phyloP scores from a whole-genome alignment of 1,140 invertebrate species.

The Nasonia vitripennis region DNA sequence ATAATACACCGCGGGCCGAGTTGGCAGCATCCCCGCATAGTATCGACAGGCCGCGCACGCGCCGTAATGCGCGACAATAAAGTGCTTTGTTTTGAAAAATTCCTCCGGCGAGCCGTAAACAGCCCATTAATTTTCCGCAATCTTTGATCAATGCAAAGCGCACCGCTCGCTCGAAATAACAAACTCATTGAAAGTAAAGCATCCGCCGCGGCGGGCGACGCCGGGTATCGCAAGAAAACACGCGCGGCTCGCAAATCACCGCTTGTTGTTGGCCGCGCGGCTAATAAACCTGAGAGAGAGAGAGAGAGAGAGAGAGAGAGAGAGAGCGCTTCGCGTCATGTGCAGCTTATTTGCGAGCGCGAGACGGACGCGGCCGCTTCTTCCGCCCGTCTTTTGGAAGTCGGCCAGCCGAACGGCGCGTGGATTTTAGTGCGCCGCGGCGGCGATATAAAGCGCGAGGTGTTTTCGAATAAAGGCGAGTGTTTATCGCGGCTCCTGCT shows the following conservation, averaged over 20 bases:
- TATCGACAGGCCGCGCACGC: neutral
- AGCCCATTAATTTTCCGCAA: slow-evolving; percentile 32
- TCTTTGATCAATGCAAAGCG: slow-evolving; percentile 13
- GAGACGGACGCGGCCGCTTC: neutral
- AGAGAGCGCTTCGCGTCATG: neutral
- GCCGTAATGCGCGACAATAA: neutral
- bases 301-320: neutral
- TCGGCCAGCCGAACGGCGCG: slow-evolving; percentile 25
- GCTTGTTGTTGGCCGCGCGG: slow-evolving; percentile 24
- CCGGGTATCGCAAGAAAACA: slow-evolving; percentile 36
- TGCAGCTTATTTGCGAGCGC: neutral
- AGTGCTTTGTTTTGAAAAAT: slow-evolving; percentile 46
- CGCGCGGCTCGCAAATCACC: slow-evolving; percentile 29
- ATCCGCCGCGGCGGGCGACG: neutral
- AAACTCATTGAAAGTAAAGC: slow-evolving; percentile 43
- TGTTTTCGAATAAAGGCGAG: neutral
- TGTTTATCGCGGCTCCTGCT: neutral
- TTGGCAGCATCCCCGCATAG: neutral
- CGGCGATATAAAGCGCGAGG: neutral
- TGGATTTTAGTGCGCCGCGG: neutral
- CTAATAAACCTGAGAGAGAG: slow-evolving; percentile 49
- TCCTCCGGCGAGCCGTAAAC: slow-evolving; percentile 26
- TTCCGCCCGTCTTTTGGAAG: slow-evolving; percentile 31
- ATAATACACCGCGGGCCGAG: slow-evolving; percentile 5
- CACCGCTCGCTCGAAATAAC: slow-evolving; percentile 10